A percentile compares a stretch with the other conserved stretches of the same genome.
phyloP scores from a whole-genome alignment of 1,140 invertebrate genomes.

The Nasonia giraulti region DNA sequence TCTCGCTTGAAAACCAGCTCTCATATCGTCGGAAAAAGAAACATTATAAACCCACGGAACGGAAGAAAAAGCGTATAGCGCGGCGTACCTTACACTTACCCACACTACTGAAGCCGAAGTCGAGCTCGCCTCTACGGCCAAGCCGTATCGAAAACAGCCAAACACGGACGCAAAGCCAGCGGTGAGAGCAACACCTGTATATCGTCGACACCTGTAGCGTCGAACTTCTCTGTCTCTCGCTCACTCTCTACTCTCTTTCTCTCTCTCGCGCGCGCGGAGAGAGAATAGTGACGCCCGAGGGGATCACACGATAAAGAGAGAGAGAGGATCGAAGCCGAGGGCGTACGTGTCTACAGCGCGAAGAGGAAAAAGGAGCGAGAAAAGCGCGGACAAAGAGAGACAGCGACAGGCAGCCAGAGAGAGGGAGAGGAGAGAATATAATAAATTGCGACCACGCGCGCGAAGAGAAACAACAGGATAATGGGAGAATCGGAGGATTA shows the following conservation, averaged over 20 bases:
- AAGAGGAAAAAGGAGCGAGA: constrained; percentile 52
- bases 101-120: constrained; percentile 15
- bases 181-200: constrained; percentile 64
- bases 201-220: constrained; percentile 71
- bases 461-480: constrained; percentile 65
- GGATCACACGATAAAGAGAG: constrained; percentile 36
- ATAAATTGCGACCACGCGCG: constrained; percentile 65
- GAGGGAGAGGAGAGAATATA: constrained; percentile 56
- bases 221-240: constrained; percentile 50
- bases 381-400: constrained; percentile 12
- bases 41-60: not conserved
- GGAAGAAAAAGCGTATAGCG: not conserved
- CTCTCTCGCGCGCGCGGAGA: constrained; percentile 25
- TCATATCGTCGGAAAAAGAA: not conserved
- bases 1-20: not conserved
- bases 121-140: not conserved
- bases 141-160: constrained; percentile 3
- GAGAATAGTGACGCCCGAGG: constrained; percentile 51
- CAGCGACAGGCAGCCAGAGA: not conserved
- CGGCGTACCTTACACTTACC: constrained; percentile 18
- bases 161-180: not conserved
- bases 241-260: constrained; percentile 13
- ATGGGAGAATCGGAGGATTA: constrained; percentile 68
- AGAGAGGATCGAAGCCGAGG: not conserved
- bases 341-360: not conserved